Base-by-base conservation (phyloP, 2,797 vertebrate species). In the Urophycis tenuis region DNA sequence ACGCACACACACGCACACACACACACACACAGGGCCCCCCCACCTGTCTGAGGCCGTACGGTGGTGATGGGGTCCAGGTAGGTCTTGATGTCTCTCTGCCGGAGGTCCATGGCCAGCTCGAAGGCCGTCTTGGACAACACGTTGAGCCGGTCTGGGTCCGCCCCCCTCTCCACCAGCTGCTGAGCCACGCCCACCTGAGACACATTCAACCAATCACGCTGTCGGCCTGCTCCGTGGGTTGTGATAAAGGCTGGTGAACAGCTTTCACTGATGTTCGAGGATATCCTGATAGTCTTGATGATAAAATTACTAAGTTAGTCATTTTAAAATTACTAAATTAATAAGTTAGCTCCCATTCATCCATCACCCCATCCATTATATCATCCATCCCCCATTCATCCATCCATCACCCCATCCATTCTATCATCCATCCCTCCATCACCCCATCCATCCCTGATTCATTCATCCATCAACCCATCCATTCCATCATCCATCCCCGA, bases 61-160 rank as follows among this genome's bases (percentile, higher is more conserved):
- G 95, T 99, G 74, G 97, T 99, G 83, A 97, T 92, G 60, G 95
- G 91, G 90, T 97, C 96, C 90, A 99, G 88, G 79, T 95, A 97
- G 77, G 92, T 90, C 77, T 94, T 95, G 83, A 98, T 91, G 75
- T 98, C 96, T 86, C 95, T 95, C 87, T 97, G 94, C 72, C 94
- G 95, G 33, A 95, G 89, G 86, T 95, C 94, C 81, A 96, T 92
- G 2, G 97, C 94, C 0, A 99, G 91, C 89, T 99, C 96, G 60
- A 98, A 97, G 11, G 97, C 93, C 0, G 96, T 99, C 91, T 97
- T 96, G 80, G 95, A 94, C 76, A 97, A 91, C 3, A 95, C 93
- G 0, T 96, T 96, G 80, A 95, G 84, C 74, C 95, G 93, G 91
- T 99, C 95, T 0, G 96, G 94, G 87, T 96, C 95, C n/a, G 96